These are phyloP conservation scores for Clusia tigrina DNA, from an alignment of 2,888 invertebrate species.

Conservation along the genomic window DNA sequence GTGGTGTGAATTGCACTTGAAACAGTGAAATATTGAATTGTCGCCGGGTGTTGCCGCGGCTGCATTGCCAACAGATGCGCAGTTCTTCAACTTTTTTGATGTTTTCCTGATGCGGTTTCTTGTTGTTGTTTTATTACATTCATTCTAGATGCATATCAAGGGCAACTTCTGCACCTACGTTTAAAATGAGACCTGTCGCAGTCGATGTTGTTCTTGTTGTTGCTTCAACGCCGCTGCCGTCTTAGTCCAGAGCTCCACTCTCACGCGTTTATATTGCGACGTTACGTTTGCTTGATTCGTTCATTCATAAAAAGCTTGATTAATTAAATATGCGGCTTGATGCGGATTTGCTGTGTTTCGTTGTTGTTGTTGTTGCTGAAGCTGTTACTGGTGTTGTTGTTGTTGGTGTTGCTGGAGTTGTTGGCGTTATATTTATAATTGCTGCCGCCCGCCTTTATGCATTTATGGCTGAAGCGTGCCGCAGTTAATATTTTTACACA, in stretches of 20 bases:
- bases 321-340: slow-evolving; percentile 43
- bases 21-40: slow-evolving; percentile 7
- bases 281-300: slow-evolving; percentile 1
- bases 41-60: not conserved
- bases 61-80: slow-evolving; percentile 8
- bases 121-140: not conserved
- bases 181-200: not conserved
- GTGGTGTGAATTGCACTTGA: not conserved
- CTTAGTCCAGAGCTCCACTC: too few species aligned
- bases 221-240: not conserved
- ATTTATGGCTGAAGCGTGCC: slow-evolving; percentile 19
- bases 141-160: slow-evolving; percentile 26
- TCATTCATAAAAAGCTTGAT: slow-evolving; percentile 33
- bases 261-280: slow-evolving; percentile 7
- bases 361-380: slow-evolving; percentile 17
- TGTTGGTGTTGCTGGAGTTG: not conserved
- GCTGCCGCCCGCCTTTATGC: not conserved
- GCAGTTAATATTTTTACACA: not conserved
- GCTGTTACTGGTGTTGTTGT: not conserved
- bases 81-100: not conserved
- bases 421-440: not conserved
- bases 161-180: slow-evolving; percentile 36
- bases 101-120: not conserved
- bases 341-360: slow-evolving; percentile 26
- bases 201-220: slow-evolving; percentile 15